Evolutionary conservation across 2,797 vertebrate genomes (phyloP).

Genomic region (Amniataba percoides): DNA sequence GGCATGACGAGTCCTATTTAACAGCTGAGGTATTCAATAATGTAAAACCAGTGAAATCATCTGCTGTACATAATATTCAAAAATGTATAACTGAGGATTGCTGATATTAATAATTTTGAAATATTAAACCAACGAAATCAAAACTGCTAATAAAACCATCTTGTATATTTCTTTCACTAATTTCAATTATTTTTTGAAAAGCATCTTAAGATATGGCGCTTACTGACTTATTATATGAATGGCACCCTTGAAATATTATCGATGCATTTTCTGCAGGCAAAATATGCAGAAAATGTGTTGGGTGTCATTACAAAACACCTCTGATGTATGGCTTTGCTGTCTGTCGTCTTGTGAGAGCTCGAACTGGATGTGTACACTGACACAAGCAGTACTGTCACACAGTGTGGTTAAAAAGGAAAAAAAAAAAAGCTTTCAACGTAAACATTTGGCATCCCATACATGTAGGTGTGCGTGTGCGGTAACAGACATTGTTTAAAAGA

Average conservation of each 20-base stretch:
- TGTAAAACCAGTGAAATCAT: constrained; percentile 44
- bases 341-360: constrained; percentile 15
- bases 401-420: not conserved
- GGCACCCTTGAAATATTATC: constrained; percentile 36
- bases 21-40: constrained; percentile 72
- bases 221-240: constrained; percentile 3
- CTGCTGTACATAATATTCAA: constrained; percentile 16
- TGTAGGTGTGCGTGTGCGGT: constrained; percentile 2
- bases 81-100: not conserved
- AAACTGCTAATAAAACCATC: not conserved
- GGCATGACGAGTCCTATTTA: constrained; percentile 30
- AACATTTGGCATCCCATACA: constrained; percentile 51
- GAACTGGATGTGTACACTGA: not conserved
- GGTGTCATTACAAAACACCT: not conserved
- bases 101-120: not conserved
- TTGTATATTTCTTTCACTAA: not conserved
- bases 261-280: constrained; percentile 11
- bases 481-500: not conserved
- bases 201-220: not conserved
- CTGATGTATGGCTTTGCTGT: constrained; percentile 36
- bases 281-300: constrained; percentile 17
- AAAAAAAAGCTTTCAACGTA: constrained; percentile 15
- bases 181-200: constrained; percentile 6
- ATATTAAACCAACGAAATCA: constrained; percentile 23
- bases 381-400: constrained; percentile 25